Conservation (phyloP, 2,113 vertebrate genomes). For the Coregonus clupeaformis region DNA sequence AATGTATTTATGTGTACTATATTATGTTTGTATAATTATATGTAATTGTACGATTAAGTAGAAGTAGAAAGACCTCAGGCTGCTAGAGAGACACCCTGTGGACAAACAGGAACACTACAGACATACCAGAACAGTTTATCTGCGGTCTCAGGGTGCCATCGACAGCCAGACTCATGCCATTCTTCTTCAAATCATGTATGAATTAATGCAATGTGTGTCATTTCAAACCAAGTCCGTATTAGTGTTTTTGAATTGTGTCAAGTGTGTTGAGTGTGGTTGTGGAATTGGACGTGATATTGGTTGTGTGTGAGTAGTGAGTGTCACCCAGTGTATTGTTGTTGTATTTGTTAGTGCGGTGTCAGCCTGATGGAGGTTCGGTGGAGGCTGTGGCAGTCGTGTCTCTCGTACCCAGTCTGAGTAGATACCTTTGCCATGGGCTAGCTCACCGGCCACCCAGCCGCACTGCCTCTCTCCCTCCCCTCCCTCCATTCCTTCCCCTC, state of each 20-base stretch:
- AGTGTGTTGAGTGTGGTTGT: too few relatives aligned
- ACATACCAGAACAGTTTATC: neutral
- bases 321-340: neutral
- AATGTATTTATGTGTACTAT: too few relatives aligned
- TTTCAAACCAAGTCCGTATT: too few relatives aligned
- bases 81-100: slow-evolving; percentile 34
- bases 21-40: too few relatives aligned
- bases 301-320: slow-evolving; percentile 7
- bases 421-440: slow-evolving; percentile 37
- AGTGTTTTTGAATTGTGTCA: too few relatives aligned
- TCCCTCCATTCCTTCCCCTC: slow-evolving; percentile 22
- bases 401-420: slow-evolving; percentile 36
- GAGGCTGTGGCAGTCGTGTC: slow-evolving; percentile 36
- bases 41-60: too few relatives aligned
- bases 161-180: neutral
- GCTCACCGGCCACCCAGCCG: slow-evolving; percentile 30
- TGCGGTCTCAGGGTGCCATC: neutral
- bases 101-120: slow-evolving; percentile 31
- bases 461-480: slow-evolving; percentile 31
- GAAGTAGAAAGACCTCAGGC: neutral
- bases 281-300: too few relatives aligned
- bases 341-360: neutral
- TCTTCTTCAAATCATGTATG: neutral
- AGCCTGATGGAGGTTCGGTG: slow-evolving; percentile 21
- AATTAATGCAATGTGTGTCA: too few relatives aligned